A percentile compares a stretch with the other conserved stretches of the same genome.
These are phyloP conservation scores for Argyresthia albistria DNA, from an alignment of 2,888 invertebrate species.

Conservation along the genomic window DNA sequence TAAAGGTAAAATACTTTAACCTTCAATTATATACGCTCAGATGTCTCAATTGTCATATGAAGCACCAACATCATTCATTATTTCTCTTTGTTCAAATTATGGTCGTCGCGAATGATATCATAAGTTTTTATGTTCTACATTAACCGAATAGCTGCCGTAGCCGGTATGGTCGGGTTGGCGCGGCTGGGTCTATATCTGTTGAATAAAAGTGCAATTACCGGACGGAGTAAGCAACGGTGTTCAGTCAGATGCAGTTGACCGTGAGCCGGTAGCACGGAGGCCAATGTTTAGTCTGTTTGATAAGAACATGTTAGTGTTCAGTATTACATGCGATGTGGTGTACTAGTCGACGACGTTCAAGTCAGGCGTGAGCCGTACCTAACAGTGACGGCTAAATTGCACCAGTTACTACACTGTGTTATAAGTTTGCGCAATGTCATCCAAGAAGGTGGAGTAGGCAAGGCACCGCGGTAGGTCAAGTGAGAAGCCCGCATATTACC, in stretches of 20 bases:
- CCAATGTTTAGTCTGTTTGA: conserved; percentile 8
- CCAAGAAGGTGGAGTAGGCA: conserved; percentile 9
- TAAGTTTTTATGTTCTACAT: too few species aligned
- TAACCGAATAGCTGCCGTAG: too few species aligned
- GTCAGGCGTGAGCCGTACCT: conserved; percentile 27
- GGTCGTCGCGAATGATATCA: not conserved
- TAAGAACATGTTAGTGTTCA: conserved; percentile 24
- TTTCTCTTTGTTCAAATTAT: not conserved
- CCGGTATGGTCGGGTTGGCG: too few species aligned
- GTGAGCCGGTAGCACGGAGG: not conserved
- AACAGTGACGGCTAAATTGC: conserved; percentile 19
- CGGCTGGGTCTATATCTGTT: too few species aligned
- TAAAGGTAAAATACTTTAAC: conserved; percentile 13
- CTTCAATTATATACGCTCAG: conserved; percentile 21
- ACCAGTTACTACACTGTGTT: conserved; percentile 20
- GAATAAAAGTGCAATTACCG: too few species aligned
- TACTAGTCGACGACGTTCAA: conserved; percentile 16
- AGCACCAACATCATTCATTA: not conserved
- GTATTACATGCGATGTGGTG: conserved; percentile 17
- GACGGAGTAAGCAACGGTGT: too few species aligned
- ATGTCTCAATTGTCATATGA: conserved; percentile 17
- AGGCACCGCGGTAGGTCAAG: conserved; percentile 36
- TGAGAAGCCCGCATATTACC: conserved; percentile 26
- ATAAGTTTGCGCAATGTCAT: conserved; percentile 7
- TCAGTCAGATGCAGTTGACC: too few species aligned